A percentile compares a stretch with the other conserved stretches of the same genome.
Conservation (phyloP, 2,113 vertebrate genomes). For the Chlorodrepanis virens region DNA sequence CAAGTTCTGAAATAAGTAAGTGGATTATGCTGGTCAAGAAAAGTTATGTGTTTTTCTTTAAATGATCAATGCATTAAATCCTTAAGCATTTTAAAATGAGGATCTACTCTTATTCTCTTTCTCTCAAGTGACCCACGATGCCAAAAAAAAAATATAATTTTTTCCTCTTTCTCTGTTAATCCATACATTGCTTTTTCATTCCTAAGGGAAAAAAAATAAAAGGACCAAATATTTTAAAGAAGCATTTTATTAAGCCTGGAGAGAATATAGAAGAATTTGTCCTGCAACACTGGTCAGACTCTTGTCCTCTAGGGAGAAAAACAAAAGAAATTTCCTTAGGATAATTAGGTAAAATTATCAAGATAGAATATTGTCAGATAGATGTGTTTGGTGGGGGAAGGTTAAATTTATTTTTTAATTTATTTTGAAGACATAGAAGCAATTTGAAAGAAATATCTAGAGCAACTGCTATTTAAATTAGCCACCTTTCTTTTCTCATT, state of each 20-base stretch:
- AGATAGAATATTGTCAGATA: not conserved
- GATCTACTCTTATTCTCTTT: not conserved
- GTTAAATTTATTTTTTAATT: not conserved
- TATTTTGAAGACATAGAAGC: not conserved
- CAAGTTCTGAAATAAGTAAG: not conserved
- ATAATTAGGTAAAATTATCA: not conserved
- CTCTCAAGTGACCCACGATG: not conserved
- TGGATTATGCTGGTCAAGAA: not conserved
- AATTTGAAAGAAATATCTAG: not conserved
- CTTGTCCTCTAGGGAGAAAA: not conserved
- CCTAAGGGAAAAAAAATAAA: not conserved
- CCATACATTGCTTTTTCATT: accelerated
- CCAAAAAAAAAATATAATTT: not conserved
- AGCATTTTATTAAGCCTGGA: not conserved
- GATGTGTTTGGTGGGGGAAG: accelerated
- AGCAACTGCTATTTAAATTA: not conserved
- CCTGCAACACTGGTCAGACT: not conserved
- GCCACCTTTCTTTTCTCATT: not conserved
- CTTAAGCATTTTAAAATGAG: not conserved
- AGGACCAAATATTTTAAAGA: not conserved
- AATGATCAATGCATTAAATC: not conserved
- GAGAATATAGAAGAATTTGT: not conserved
- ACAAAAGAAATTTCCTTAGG: not conserved
- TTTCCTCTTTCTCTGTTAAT: not conserved
- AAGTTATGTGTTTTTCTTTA: not conserved